Conservation (phyloP, 2,888 invertebrate genomes). For the Carpatolechia fugitivella region DNA sequence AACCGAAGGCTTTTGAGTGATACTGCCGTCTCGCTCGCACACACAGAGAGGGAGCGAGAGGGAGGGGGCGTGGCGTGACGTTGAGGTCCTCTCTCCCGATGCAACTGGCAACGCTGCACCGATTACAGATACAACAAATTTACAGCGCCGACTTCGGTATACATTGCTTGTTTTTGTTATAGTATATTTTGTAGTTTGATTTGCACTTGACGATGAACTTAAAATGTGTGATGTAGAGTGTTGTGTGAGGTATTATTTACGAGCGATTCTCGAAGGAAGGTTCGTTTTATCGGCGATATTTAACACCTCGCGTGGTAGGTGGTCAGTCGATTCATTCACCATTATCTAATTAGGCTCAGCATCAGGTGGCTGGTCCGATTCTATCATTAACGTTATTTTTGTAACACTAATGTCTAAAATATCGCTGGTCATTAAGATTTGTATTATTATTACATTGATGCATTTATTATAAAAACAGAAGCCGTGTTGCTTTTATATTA, state of each 20-base stretch:
- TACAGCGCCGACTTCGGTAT: background rate
- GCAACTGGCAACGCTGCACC: constrained; percentile 31
- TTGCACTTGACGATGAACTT: background rate
- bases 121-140: background rate
- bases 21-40: constrained; percentile 66
- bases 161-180: background rate
- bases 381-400: background rate
- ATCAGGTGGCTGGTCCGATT: constrained; percentile 6
- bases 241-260: background rate
- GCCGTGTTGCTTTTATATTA: too few relatives aligned
- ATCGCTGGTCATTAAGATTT: background rate
- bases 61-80: constrained; percentile 25
- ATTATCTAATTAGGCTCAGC: constrained; percentile 7
- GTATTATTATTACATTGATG: background rate
- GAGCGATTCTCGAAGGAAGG: background rate
- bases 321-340: background rate
- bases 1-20: constrained; percentile 66
- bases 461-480: too few relatives aligned
- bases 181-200: background rate
- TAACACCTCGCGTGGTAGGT: constrained; percentile 11
- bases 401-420: background rate
- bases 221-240: background rate
- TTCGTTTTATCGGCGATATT: constrained; percentile 3
- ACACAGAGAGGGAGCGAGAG: constrained; percentile 52
- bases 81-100: constrained; percentile 16